Conservation (phyloP, 2,113 vertebrate genomes). For the Ginglymostoma cirratum region DNA sequence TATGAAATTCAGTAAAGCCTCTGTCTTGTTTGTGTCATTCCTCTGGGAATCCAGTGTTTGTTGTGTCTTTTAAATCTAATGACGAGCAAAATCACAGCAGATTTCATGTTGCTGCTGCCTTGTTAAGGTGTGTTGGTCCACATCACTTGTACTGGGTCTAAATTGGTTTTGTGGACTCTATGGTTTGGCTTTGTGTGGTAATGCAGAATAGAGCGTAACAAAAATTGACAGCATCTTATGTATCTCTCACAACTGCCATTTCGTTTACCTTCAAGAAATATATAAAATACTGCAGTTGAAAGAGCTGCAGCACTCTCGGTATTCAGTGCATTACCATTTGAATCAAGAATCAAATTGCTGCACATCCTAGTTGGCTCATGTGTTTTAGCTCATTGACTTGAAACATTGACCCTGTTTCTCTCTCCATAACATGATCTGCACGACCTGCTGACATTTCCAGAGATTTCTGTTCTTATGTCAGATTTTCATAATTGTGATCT, state of each 20-base stretch:
- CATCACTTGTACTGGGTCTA: neutral
- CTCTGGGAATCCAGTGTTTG: neutral
- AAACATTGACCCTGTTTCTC: neutral
- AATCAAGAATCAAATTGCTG: neutral
- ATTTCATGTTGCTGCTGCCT: neutral
- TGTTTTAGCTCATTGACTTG: neutral
- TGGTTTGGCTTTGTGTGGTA: neutral
- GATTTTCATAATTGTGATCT: neutral
- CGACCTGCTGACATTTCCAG: neutral
- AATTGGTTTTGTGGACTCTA: neutral
- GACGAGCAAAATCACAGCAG: neutral
- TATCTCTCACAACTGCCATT: neutral
- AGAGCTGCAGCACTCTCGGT: no score
- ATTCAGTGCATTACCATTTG: neutral
- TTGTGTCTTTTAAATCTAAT: neutral
- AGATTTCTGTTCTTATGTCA: neutral
- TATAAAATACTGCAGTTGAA: neutral
- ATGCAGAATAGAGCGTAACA: neutral
- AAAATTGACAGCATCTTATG: neutral
- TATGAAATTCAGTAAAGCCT: neutral
- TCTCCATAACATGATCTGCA: neutral
- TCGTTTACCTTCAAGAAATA: neutral
- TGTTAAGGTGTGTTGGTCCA: neutral
- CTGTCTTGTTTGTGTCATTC: neutral
- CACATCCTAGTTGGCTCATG: no score